Conservation (phyloP, 1,140 invertebrate species). For the Holcopasites calliopsidis region DNA sequence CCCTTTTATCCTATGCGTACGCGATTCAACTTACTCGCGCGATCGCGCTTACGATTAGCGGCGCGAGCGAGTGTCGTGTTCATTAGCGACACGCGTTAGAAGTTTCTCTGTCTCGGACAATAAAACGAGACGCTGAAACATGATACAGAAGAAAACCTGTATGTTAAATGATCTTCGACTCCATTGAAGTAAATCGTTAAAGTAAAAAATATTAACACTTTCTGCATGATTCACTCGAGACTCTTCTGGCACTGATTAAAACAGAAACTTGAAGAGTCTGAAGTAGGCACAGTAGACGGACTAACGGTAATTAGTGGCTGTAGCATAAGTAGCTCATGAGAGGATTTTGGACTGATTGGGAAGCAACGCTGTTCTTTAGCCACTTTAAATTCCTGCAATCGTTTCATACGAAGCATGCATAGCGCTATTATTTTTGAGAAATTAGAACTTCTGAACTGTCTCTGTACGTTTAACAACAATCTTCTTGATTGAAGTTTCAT, state of each 20-base stretch:
- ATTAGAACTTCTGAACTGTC: no score
- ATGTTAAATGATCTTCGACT: neutral
- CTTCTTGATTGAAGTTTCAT: no score
- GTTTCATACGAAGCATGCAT: no score
- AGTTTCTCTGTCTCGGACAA: neutral
- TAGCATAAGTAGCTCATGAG: no score
- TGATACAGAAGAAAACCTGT: neutral
- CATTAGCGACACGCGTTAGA: neutral
- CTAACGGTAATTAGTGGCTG: neutral
- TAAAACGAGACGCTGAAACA: neutral
- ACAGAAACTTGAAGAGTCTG: no score
- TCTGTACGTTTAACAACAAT: no score
- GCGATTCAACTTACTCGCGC: slow-evolving; percentile 55
- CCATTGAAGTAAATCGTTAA: neutral
- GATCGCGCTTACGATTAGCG: slow-evolving; percentile 37
- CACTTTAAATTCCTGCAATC: no score
- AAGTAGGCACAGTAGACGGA: no score
- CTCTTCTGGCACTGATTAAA: neutral
- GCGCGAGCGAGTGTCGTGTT: neutral
- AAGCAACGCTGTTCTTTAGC: no score
- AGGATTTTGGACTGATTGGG: no score
- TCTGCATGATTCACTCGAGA: neutral
- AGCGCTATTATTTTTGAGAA: no score
- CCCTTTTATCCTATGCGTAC: slow-evolving; percentile 38
- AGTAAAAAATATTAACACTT: neutral